Evolutionary conservation across 2,797 vertebrate species (phyloP), one percentile per base, ranked within the genome.

Genomic region (Crypturellus tataupa): DNA sequence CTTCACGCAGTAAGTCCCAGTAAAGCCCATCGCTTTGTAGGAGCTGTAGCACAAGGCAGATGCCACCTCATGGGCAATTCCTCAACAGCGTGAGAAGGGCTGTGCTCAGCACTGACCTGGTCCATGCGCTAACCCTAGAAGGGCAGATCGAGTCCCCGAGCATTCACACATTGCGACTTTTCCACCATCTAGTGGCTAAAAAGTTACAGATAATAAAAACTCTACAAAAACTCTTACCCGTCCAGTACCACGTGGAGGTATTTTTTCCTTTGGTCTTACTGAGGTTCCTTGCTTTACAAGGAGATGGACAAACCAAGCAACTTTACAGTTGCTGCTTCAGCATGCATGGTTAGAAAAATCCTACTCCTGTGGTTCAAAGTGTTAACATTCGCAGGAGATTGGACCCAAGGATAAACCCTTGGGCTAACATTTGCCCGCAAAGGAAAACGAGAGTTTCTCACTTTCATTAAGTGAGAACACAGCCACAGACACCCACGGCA

Each of bases 141-240:
- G 94, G 89, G 83, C 89, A 93, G 53, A 90, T 37, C 67, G 73
- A 16, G 89, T 73, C 82, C 84, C 65, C 0, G 2, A 65, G 44
- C 17, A 53, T 82, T 91, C 69, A 69, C 85, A 80, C 21, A 55
- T 88, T 94, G 89, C 79, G 3, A 37, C 94, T 91, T 93, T 93
- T 94, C 47, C 91, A 94, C 92, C 95, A 96, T 86, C 94, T 97
- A 96, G 94, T 92, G 94, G 89, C 44, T 94, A 53, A 93, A 95
- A 69, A 83, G 63, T 67, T 89, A 87, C 31, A 79, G 60, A 64
- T 80, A 75, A 76, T 56, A 87, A 85, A 71, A 94, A 14, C 17
- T 53, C 59, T 49, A 76, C 47, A 85, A 85, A 71, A 93, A 14
- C 17, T 53, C 59, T 49, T 55, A 42, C 29, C 35, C 72, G 20